Evolutionary conservation across 2,888 invertebrate genomes (phyloP).

Genomic region (Cremastinae sp.): DNA sequence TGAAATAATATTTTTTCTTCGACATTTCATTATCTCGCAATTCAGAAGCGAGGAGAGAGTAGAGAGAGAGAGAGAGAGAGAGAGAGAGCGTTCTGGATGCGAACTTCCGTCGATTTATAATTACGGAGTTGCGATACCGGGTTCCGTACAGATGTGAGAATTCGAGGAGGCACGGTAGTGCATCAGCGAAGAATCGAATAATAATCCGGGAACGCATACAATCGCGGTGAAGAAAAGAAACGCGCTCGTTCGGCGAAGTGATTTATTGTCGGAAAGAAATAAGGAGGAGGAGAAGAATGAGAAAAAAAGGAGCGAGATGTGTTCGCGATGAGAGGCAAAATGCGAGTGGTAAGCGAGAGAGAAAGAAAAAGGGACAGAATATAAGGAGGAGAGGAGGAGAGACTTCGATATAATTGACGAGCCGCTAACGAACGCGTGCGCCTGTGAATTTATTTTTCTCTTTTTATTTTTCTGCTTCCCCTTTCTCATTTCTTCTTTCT

Average conservation of each 20-base stretch:
- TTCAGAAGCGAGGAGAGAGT: slow-evolving; percentile 38
- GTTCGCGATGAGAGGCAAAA: slow-evolving; percentile 57
- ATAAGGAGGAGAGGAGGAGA: slow-evolving; percentile 19
- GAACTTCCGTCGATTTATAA: slow-evolving; percentile 72
- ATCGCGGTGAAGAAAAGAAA: slow-evolving; percentile 23
- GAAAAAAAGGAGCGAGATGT: slow-evolving; percentile 30
- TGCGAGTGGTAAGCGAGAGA: slow-evolving; percentile 29
- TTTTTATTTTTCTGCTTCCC: too few relatives aligned
- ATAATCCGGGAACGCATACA: slow-evolving; percentile 45
- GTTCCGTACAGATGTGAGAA: slow-evolving; percentile 38
- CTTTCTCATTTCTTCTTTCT: slow-evolving; percentile 1
- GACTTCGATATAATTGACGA: slow-evolving; percentile 61
- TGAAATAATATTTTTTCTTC: slow-evolving; percentile 11
- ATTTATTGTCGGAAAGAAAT: slow-evolving; percentile 62
- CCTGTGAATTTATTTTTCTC: not conserved
- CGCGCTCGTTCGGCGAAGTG: slow-evolving; percentile 39
- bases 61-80: too few relatives aligned
- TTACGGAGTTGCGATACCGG: slow-evolving; percentile 64
- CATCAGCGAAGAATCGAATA: slow-evolving; percentile 47
- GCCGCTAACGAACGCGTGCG: slow-evolving; percentile 57
- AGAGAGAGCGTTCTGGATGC: slow-evolving; percentile 54
- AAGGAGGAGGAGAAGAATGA: not conserved
- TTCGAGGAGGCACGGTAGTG: slow-evolving; percentile 20
- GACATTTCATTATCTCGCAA: slow-evolving; percentile 39
- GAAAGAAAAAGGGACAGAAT: slow-evolving; percentile 6